Conservation (phyloP, 2,888 invertebrate species). For the Lasioglossum oenotherae region DNA sequence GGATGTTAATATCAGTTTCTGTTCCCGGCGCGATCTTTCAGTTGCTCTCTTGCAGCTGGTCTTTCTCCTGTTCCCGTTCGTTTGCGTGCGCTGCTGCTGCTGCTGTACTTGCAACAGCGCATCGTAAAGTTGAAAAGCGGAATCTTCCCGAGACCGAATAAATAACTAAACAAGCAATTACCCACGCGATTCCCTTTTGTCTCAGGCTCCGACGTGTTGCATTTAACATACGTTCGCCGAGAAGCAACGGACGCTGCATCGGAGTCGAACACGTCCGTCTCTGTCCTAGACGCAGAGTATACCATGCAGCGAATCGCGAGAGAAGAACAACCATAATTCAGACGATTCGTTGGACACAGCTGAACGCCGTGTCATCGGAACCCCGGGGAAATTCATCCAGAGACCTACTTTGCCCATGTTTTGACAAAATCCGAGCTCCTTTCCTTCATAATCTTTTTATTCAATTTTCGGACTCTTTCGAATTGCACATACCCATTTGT, state of each 20-base stretch:
- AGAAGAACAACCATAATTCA: not conserved
- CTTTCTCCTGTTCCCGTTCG: not conserved
- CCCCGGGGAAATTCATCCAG: not conserved
- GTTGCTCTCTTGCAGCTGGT: not conserved
- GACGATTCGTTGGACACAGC: not conserved
- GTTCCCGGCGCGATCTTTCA: not conserved
- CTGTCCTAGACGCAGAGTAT: not conserved
- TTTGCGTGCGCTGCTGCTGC: not conserved
- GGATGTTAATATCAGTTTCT: not conserved
- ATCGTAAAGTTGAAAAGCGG: not conserved
- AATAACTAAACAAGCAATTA: constrained; percentile 3
- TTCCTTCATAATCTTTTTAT: no score
- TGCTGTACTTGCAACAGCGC: no score
- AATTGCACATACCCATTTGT: no score
- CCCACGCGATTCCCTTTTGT: not conserved
- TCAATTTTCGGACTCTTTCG: no score
- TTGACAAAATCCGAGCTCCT: not conserved
- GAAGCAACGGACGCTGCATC: not conserved
- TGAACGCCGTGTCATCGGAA: not conserved
- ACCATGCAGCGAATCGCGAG: not conserved
- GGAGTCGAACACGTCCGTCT: not conserved
- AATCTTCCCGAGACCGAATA: not conserved
- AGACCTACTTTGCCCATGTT: not conserved
- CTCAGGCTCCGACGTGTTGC: not conserved
- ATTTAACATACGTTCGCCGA: not conserved